Evolutionary conservation across 2,797 vertebrate species (phyloP).

Genomic region (Syngnathus acus): DNA sequence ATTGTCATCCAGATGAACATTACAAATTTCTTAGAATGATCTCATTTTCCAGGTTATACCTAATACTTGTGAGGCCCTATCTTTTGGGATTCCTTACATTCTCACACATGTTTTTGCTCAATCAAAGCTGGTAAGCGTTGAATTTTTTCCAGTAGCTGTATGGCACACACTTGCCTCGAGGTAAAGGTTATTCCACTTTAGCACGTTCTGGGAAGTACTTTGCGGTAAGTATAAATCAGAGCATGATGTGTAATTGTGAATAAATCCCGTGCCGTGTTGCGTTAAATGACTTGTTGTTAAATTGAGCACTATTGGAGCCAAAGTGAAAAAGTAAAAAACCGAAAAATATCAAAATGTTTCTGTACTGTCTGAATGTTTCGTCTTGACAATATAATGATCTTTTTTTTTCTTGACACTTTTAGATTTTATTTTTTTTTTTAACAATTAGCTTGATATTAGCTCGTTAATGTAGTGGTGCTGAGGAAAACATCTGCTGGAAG

Average conservation of each 20-base stretch:
- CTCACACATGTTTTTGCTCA: slow-evolving; percentile 56
- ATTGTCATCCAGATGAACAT: slow-evolving; percentile 10
- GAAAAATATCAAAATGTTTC: neutral
- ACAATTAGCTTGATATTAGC: neutral
- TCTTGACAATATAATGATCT: too few relatives aligned
- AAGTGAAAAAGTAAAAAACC: neutral
- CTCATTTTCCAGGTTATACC: neutral
- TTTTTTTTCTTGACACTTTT: too few relatives aligned
- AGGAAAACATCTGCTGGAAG: too few relatives aligned
- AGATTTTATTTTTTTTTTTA: too few relatives aligned
- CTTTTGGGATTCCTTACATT: slow-evolving; percentile 49
- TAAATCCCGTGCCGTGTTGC: slow-evolving; percentile 6
- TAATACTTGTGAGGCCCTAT: slow-evolving; percentile 16
- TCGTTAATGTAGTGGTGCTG: neutral
- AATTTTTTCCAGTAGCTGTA: slow-evolving; percentile 43
- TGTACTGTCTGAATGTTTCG: too few relatives aligned
- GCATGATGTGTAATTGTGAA: slow-evolving; percentile 8
- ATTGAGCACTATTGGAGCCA: neutral
- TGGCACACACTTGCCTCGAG: slow-evolving; percentile 39
- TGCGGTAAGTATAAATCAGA: slow-evolving; percentile 3
- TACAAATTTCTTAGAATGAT: slow-evolving; percentile 11
- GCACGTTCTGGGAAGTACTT: slow-evolving; percentile 11
- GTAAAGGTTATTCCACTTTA: slow-evolving; percentile 27
- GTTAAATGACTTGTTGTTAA: neutral
- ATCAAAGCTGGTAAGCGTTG: slow-evolving; percentile 51